A percentile compares a stretch with the other conserved stretches of the same genome.
Evolutionary conservation across 2,113 vertebrate genomes (phyloP).

Genomic region (Neolamprologus ventralis): DNA sequence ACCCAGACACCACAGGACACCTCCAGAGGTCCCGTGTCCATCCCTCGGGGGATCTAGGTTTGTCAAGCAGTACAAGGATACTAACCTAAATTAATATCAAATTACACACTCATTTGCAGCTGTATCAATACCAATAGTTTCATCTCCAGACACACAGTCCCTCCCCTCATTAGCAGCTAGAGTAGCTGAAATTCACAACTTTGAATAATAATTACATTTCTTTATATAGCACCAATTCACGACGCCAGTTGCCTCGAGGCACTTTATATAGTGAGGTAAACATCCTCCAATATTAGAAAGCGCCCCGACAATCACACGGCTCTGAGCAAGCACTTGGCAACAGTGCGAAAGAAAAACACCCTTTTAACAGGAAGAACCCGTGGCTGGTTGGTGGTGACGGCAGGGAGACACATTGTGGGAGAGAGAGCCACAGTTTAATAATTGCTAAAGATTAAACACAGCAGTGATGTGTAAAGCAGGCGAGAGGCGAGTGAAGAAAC

Average conservation of each 20-base stretch:
- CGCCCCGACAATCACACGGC: not conserved
- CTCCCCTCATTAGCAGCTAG: not conserved
- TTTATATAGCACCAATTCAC: not conserved
- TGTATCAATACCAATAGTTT: not conserved
- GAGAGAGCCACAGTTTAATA: not conserved
- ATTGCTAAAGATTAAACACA: not conserved
- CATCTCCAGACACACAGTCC: not conserved
- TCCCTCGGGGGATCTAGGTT: not conserved
- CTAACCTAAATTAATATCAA: not conserved
- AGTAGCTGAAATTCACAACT: not conserved
- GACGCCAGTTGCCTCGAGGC: not conserved
- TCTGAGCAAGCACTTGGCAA: not conserved
- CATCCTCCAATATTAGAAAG: not conserved
- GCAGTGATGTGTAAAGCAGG: not conserved
- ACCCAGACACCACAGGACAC: not conserved
- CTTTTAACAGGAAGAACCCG: not conserved
- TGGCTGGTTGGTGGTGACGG: not conserved
- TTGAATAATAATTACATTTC: not conserved
- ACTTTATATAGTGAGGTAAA: not conserved
- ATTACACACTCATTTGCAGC: not conserved
- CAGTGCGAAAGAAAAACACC: not conserved
- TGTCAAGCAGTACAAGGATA: not conserved
- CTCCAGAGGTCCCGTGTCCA: not conserved
- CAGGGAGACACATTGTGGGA: rapidly evolving
- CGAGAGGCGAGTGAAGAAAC: not conserved